A percentile compares a stretch with the other conserved stretches of the same genome.
Evolutionary conservation across 2,797 vertebrate genomes (phyloP).

Genomic region (Loriculus beryllinus): DNA sequence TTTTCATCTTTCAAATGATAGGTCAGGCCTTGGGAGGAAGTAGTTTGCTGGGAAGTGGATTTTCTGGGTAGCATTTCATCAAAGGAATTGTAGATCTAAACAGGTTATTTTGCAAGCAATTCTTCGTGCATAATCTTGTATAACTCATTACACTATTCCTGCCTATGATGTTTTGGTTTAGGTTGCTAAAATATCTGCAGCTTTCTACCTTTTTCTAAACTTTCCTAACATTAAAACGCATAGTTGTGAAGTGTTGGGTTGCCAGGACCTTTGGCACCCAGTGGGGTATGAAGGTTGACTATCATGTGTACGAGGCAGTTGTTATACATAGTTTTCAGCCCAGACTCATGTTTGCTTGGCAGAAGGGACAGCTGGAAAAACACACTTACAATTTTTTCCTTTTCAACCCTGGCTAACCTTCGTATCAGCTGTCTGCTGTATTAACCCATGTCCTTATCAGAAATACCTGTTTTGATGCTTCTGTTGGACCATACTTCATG

Average conservation of each 20-base stretch:
- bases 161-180: not conserved
- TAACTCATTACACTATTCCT: not conserved
- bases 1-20: not conserved
- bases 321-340: not conserved
- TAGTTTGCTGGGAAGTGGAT: not conserved
- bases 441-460: not conserved
- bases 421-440: not conserved
- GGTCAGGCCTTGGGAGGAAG: fast-evolving
- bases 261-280: not conserved
- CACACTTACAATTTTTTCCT: not conserved
- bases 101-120: not conserved
- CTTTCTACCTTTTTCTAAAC: not conserved
- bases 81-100: not conserved
- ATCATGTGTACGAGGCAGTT: not conserved
- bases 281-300: not conserved
- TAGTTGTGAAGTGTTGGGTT: not conserved
- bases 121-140: not conserved
- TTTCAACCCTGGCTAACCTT: not conserved
- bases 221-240: not conserved
- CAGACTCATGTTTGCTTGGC: not conserved
- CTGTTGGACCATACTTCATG: not conserved
- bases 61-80: not conserved
- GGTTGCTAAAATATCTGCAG: not conserved
- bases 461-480: not conserved
- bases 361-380: not conserved